phyloP scores from a whole-genome alignment of 2,797 vertebrate genomes.

The Pangasius larnaudii region DNA sequence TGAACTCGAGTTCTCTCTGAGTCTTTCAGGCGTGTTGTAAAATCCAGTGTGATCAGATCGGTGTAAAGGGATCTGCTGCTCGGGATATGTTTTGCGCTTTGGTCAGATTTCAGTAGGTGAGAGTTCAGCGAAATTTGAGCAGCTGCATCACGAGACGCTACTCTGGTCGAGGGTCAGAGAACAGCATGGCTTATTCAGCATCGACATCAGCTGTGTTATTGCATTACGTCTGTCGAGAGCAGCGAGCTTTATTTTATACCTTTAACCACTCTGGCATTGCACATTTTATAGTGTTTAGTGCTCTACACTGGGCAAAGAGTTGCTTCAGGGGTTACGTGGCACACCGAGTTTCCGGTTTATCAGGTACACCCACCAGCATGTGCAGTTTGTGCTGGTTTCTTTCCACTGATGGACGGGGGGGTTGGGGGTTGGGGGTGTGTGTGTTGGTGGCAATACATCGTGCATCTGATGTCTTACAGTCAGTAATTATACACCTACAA shows the following conservation, averaged over 20 bases:
- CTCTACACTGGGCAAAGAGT: too few relatives aligned
- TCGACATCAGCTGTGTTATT: neutral
- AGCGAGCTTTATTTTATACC: neutral
- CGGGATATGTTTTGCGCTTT: neutral
- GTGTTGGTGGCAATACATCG: neutral
- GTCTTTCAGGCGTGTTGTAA: neutral
- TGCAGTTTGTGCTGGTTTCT: neutral
- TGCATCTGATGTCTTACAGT: neutral
- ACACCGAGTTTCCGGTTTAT: too few relatives aligned
- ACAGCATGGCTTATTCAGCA: neutral
- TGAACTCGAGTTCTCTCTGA: neutral
- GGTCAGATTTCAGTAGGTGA: slow-evolving; percentile 30
- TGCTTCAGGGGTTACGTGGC: too few relatives aligned
- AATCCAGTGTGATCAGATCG: neutral
- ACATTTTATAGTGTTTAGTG: too few relatives aligned
- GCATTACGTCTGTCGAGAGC: neutral
- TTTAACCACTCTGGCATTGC: neutral
- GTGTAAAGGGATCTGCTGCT: slow-evolving; percentile 6
- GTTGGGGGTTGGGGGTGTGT: too few relatives aligned
- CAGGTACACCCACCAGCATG: neutral
- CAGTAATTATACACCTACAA: too few relatives aligned
- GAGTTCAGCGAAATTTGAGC: slow-evolving; percentile 37
- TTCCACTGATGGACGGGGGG: too few relatives aligned
- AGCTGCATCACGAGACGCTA: neutral
- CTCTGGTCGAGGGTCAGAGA: neutral